Evolutionary conservation across 2,888 invertebrate species (phyloP).

Genomic region (Salpingus planirostris): DNA sequence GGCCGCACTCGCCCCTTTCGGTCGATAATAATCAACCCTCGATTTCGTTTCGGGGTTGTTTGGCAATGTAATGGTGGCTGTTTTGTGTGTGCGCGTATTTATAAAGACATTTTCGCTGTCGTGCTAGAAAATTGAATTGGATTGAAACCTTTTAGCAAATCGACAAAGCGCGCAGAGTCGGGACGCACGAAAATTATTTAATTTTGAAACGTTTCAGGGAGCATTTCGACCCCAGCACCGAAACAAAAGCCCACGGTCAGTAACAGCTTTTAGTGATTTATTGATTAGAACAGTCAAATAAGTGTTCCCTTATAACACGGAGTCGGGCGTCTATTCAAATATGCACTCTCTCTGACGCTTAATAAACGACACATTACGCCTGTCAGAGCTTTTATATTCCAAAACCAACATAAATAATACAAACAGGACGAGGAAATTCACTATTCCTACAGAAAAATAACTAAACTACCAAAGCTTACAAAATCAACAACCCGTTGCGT

Average conservation of each 20-base stretch:
- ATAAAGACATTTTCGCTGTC: conserved; percentile 18
- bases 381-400: conserved; percentile 25
- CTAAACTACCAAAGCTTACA: too few species aligned
- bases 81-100: too few species aligned
- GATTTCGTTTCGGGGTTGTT: too few species aligned
- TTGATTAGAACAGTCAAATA: conserved; percentile 27
- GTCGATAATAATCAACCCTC: too few species aligned
- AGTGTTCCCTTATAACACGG: conserved; percentile 16
- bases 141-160: conserved; percentile 27
- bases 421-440: too few species aligned
- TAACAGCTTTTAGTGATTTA: conserved; percentile 32
- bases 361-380: conserved; percentile 33
- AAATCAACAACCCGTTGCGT: too few species aligned
- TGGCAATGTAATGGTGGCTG: too few species aligned
- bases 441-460: too few species aligned
- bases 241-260: conserved; percentile 29
- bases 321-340: conserved; percentile 28
- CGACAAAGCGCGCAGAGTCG: conserved; percentile 18
- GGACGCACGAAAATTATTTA: conserved; percentile 24
- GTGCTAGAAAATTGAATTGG: conserved; percentile 24
- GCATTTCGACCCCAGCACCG: conserved; percentile 15
- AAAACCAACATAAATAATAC: too few species aligned
- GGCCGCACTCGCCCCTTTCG: too few species aligned
- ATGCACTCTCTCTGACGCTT: conserved; percentile 26
- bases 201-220: conserved; percentile 18